phyloP scores from a whole-genome alignment of 1,140 invertebrate species.

The Sycophaga agraensis region DNA sequence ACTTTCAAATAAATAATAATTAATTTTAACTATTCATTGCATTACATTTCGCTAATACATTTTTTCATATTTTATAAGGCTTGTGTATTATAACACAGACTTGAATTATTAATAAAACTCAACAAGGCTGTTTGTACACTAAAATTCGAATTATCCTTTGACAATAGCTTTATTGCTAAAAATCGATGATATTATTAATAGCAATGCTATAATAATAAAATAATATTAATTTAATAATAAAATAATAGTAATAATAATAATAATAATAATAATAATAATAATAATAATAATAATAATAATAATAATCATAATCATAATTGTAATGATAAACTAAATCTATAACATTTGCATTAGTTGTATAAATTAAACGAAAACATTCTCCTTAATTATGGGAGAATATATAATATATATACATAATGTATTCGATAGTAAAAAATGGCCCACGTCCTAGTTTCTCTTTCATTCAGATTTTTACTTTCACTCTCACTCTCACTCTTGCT shows the following conservation, averaged over 20 bases:
- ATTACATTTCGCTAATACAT: background rate
- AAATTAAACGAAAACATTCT: conserved; percentile 50
- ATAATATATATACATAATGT: conserved; percentile 49
- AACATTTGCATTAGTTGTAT: conserved; percentile 49
- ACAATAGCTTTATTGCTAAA: conserved; percentile 13
- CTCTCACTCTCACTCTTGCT: conserved; percentile 16
- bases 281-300: conserved; percentile 40
- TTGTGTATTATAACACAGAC: background rate
- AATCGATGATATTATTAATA: conserved; percentile 30
- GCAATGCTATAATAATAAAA: conserved; percentile 15
- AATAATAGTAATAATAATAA: conserved; percentile 32
- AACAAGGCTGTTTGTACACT: background rate
- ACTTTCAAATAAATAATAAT: too few species aligned
- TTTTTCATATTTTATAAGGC: background rate
- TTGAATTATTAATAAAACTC: conserved; percentile 6
- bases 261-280: conserved; percentile 29
- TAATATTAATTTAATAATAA: background rate
- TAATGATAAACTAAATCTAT: conserved; percentile 46
- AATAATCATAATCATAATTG: conserved; percentile 40
- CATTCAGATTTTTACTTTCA: background rate
- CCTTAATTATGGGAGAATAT: conserved; percentile 37
- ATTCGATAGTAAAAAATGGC: conserved; percentile 48
- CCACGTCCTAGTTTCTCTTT: conserved; percentile 44
- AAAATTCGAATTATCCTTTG: background rate
- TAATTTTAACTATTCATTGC: background rate